phyloP scores from a whole-genome alignment of 2,113 vertebrate species.

The Brienomyrus longianalis region DNA sequence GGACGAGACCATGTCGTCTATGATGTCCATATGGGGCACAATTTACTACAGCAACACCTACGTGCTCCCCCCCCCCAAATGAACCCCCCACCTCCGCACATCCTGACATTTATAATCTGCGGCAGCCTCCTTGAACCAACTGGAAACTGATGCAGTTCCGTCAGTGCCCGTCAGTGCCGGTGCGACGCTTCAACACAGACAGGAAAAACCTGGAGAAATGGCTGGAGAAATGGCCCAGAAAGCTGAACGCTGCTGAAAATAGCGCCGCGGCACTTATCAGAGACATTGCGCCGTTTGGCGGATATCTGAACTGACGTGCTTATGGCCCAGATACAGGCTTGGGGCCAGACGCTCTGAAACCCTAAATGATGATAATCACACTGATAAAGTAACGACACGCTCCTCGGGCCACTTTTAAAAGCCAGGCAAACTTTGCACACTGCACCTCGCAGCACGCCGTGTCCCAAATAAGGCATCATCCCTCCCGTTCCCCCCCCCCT shows the following conservation, averaged over 20 bases:
- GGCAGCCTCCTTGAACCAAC: slow-evolving; percentile 9
- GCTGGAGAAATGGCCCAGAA: slow-evolving; percentile 1
- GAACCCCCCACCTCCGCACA: background rate
- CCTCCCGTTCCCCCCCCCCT: background rate
- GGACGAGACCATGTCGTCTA: background rate
- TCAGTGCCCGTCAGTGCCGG: slow-evolving; percentile 26
- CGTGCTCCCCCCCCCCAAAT: background rate
- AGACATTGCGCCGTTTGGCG: background rate
- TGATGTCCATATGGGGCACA: background rate
- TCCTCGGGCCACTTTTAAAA: background rate
- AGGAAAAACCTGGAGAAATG: background rate
- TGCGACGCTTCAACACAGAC: background rate
- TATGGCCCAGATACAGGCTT: background rate
- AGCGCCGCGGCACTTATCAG: background rate
- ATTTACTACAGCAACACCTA: background rate
- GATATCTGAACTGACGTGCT: background rate
- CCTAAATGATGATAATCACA: background rate
- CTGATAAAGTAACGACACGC: background rate
- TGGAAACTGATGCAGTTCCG: slow-evolving; percentile 18
- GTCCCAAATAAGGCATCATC: background rate
- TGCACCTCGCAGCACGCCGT: background rate
- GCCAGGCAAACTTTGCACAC: slow-evolving; percentile 25
- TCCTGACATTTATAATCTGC: slow-evolving; percentile 23
- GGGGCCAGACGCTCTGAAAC: background rate
- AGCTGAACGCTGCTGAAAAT: background rate